A percentile compares a stretch with the other conserved stretches of the same genome.
These are phyloP conservation scores for Drosophila mauritiana DNA, from an alignment of 1,140 invertebrate genomes.

Conservation along the genomic window DNA sequence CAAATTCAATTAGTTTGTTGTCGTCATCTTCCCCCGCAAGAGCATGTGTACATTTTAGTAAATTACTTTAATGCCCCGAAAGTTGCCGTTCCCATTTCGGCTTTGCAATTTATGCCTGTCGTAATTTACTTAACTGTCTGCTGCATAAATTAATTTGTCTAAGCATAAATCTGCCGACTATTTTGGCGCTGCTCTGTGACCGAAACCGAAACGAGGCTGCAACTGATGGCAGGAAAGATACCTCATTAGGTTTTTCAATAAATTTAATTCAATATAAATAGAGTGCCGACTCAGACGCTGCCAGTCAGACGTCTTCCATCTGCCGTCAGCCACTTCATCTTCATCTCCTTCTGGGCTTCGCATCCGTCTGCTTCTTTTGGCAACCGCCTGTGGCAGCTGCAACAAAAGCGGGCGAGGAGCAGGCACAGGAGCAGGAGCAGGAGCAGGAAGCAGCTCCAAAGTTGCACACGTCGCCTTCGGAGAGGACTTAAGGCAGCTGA, in stretches of 20 bases:
- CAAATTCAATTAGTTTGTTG: constrained; percentile 76
- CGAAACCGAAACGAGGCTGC: constrained; percentile 43
- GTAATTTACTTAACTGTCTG: constrained; percentile 73
- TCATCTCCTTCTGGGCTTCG: constrained; percentile 59
- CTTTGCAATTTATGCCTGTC: constrained; percentile 58
- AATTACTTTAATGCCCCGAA: constrained; percentile 69
- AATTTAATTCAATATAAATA: constrained; percentile 80
- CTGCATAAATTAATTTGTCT: constrained; percentile 74
- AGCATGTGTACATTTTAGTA: constrained; percentile 54
- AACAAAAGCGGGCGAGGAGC: constrained; percentile 5
- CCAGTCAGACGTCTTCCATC: constrained; percentile 27
- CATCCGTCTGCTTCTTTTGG: constrained; percentile 49
- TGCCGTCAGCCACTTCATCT: constrained; percentile 68
- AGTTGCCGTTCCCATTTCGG: constrained; percentile 39
- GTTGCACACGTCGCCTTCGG: constrained; percentile 69
- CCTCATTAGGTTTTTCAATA: constrained; percentile 81
- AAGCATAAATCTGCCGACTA: constrained; percentile 73
- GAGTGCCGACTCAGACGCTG: constrained; percentile 53
- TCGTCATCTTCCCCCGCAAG: constrained; percentile 15
- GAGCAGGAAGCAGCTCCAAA: constrained; percentile 44
- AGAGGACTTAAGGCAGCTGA: constrained; percentile 56
- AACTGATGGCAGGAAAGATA: constrained; percentile 58
- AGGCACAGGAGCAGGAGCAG: not conserved
- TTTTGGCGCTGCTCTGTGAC: constrained; percentile 39
- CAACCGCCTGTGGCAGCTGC: constrained; percentile 47